A percentile compares a stretch with the other conserved stretches of the same genome.
Evolutionary conservation across 2,113 vertebrate species (phyloP).

Genomic region (Litocranius walleri): DNA sequence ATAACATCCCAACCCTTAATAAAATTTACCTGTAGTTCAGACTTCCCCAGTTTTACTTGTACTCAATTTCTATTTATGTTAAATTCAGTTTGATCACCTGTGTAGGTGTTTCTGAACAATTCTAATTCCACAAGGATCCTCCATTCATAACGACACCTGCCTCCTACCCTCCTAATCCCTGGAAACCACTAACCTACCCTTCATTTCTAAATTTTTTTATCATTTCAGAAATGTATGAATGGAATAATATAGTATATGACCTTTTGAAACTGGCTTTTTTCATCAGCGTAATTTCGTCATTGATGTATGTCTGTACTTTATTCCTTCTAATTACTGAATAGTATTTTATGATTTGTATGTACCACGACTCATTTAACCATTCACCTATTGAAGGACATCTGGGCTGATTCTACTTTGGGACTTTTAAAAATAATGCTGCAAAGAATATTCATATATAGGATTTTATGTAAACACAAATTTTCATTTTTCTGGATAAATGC

Average conservation of each 20-base stretch:
- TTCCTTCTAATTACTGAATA: neutral
- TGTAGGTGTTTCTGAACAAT: neutral
- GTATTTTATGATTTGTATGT: neutral
- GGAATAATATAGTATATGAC: neutral
- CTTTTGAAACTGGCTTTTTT: neutral
- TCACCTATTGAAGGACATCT: neutral
- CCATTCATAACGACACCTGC: neutral
- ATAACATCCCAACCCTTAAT: neutral
- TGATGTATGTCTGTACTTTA: neutral
- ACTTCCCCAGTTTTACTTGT: neutral
- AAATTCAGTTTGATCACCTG: neutral
- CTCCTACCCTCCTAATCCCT: neutral
- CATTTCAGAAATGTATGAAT: neutral
- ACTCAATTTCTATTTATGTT: neutral
- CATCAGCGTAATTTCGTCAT: neutral
- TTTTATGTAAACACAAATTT: neutral
- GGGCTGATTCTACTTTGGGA: neutral
- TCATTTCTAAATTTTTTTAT: neutral
- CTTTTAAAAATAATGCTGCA: conserved; percentile 3
- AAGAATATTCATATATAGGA: neutral
- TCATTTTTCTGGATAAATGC: conserved; percentile 15
- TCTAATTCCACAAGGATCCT: neutral
- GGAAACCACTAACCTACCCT: neutral
- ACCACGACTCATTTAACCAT: neutral
- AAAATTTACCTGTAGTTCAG: neutral